Evolutionary conservation across 1,140 invertebrate genomes (phyloP).

Genomic region (Drosophila erecta): DNA sequence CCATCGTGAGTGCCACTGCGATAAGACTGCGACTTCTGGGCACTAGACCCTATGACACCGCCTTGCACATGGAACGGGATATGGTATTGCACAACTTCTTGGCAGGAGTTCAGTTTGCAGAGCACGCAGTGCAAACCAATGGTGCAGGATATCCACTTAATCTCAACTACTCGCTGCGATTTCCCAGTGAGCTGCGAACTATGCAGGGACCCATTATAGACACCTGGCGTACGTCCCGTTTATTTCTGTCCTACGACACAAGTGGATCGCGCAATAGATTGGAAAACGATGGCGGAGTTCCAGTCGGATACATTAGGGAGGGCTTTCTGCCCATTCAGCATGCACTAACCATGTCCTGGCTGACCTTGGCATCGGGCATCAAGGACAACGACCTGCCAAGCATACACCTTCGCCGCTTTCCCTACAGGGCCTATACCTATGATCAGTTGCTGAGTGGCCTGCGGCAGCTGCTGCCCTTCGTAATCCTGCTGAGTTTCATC

Average conservation of each 20-base stretch:
- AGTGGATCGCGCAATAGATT: slow-evolving; percentile 59
- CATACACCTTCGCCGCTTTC: slow-evolving; percentile 86
- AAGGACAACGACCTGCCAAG: slow-evolving; percentile 23
- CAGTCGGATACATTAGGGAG: slow-evolving; percentile 86
- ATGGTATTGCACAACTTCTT: slow-evolving; percentile 36
- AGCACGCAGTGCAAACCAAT: neutral
- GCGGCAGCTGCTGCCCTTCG: slow-evolving; percentile 89
- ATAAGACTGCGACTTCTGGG: slow-evolving; percentile 10
- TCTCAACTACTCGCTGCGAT: slow-evolving; percentile 32
- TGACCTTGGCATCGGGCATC: slow-evolving; percentile 22
- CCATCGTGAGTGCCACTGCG: neutral
- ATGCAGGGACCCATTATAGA: slow-evolving; percentile 16
- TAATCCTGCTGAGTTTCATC: slow-evolving; percentile 91
- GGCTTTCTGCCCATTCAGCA: slow-evolving; percentile 88
- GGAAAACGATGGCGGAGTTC: slow-evolving; percentile 60
- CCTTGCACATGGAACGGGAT: slow-evolving; percentile 24
- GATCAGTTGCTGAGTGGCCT: slow-evolving; percentile 89
- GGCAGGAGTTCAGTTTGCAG: slow-evolving; percentile 36
- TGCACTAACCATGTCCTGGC: slow-evolving; percentile 84
- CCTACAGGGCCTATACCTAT: slow-evolving; percentile 89
- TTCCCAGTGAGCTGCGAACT: slow-evolving; percentile 55
- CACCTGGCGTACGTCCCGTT: slow-evolving; percentile 53
- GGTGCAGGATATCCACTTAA: slow-evolving; percentile 1
- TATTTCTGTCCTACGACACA: slow-evolving; percentile 37
- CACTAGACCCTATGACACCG: slow-evolving; percentile 15